Evolutionary conservation across 1,140 invertebrate species (phyloP).

Genomic region (Drosophila neocordata): DNA sequence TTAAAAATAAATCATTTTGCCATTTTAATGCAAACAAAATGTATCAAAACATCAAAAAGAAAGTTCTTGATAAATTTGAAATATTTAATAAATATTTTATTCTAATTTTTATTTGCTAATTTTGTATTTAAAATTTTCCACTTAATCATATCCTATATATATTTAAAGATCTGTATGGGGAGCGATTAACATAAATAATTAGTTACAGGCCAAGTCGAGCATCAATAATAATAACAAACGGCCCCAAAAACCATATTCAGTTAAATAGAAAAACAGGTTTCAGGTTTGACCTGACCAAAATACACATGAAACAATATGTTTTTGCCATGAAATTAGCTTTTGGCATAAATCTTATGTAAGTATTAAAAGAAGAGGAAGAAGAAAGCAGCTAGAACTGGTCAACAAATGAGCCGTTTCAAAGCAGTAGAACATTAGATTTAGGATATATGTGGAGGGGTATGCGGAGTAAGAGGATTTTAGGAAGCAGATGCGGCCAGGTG

Average conservation of each 20-base stretch:
- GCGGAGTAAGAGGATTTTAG: neutral
- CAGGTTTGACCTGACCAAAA: constrained; percentile 62
- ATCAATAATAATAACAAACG: constrained; percentile 34
- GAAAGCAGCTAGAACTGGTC: neutral
- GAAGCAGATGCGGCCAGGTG: constrained; percentile 37
- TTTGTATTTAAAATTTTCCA: too few species aligned
- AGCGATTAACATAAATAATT: constrained; percentile 81
- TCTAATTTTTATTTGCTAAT: too few species aligned
- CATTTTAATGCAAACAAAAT: neutral
- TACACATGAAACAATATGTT: constrained; percentile 65
- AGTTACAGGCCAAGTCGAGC: constrained; percentile 59
- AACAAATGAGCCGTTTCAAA: constrained; percentile 16
- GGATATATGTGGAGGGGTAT: too few species aligned
- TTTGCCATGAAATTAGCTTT: constrained; percentile 81
- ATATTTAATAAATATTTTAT: too few species aligned
- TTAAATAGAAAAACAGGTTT: constrained; percentile 56
- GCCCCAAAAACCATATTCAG: constrained; percentile 40
- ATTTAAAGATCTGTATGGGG: constrained; percentile 25
- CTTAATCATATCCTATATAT: neutral
- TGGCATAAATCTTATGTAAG: constrained; percentile 78
- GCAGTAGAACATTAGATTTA: too few species aligned
- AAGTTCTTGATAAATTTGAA: too few species aligned
- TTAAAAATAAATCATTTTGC: neutral
- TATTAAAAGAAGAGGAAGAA: constrained; percentile 34
- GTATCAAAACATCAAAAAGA: too few species aligned